Percentiles rank a stretch among this genome's conserved stretches.
phyloP scores from a whole-genome alignment of 2,888 invertebrate species.

The Dryobota labecula region DNA sequence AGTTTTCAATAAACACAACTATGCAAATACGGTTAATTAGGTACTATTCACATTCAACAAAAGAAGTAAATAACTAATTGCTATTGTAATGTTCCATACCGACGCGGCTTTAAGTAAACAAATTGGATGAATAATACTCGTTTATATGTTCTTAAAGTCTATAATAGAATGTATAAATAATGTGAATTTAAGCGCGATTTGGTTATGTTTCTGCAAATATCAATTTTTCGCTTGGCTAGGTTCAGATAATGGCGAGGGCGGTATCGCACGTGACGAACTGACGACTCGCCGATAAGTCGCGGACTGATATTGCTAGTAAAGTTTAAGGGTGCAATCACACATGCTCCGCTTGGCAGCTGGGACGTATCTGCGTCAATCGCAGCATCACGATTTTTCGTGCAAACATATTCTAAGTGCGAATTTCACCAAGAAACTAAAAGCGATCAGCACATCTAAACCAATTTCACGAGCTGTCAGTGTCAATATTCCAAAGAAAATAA shows the following conservation, averaged over 20 bases:
- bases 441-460: too few species aligned
- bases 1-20: conserved; percentile 29
- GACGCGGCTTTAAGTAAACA: conserved; percentile 31
- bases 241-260: conserved; percentile 67
- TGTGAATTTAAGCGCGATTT: conserved; percentile 61
- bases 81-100: conserved; percentile 26
- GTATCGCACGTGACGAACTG: conserved; percentile 44
- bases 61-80: conserved; percentile 33
- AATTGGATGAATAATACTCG: conserved; percentile 43
- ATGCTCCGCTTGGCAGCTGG: conserved; percentile 39
- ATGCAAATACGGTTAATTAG: conserved; percentile 42
- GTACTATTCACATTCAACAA: conserved; percentile 26
- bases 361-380: conserved; percentile 14
- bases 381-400: conserved; percentile 11
- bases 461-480: too few species aligned
- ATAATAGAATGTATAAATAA: conserved; percentile 57
- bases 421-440: too few species aligned
- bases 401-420: too few species aligned
- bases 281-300: conserved; percentile 51
- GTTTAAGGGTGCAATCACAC: conserved; percentile 56
- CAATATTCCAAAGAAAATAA: too few species aligned
- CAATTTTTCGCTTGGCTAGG: conserved; percentile 82
- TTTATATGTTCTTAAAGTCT: conserved; percentile 41
- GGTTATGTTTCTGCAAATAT: conserved; percentile 74
- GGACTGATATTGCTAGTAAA: conserved; percentile 44